Evolutionary conservation across 2,113 vertebrate genomes (phyloP).

Genomic region (Caloenas nicobarica): DNA sequence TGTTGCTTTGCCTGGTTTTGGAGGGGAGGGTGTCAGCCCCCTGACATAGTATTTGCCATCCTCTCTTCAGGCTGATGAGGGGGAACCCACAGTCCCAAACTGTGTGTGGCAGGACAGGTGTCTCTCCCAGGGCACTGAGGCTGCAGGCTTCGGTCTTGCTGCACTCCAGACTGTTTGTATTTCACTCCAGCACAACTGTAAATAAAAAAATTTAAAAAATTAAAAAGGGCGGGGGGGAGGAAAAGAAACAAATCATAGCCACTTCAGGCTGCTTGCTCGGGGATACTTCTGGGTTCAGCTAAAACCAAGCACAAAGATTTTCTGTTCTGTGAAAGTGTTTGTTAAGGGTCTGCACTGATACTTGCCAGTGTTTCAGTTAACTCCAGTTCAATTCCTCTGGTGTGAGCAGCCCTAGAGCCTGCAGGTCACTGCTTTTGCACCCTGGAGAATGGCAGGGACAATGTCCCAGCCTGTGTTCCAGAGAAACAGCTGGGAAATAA

Average conservation of each 20-base stretch:
- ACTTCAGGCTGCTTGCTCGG: background rate
- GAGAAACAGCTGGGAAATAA: background rate
- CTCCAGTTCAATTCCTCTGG: background rate
- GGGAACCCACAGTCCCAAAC: background rate
- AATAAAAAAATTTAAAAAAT: background rate
- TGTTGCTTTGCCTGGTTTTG: background rate
- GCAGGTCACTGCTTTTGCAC: background rate
- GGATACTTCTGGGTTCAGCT: background rate
- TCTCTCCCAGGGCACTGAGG: background rate
- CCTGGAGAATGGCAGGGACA: background rate
- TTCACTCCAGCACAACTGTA: background rate
- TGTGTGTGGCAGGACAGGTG: background rate
- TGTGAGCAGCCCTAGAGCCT: background rate
- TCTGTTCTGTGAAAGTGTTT: background rate
- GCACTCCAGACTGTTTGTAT: background rate
- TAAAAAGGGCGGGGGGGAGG: too few species aligned
- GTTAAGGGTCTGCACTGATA: background rate
- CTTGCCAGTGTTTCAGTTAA: background rate
- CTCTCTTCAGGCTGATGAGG: background rate
- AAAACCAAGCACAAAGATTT: background rate
- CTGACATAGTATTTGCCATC: accelerated
- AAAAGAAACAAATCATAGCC: background rate
- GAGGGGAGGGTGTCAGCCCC: background rate
- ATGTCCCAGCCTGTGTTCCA: background rate
- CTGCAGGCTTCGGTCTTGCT: background rate